Evolutionary conservation across 2,888 invertebrate genomes (phyloP), one percentile per base, ranked within the genome.

Genomic region (Pocota personata): DNA sequence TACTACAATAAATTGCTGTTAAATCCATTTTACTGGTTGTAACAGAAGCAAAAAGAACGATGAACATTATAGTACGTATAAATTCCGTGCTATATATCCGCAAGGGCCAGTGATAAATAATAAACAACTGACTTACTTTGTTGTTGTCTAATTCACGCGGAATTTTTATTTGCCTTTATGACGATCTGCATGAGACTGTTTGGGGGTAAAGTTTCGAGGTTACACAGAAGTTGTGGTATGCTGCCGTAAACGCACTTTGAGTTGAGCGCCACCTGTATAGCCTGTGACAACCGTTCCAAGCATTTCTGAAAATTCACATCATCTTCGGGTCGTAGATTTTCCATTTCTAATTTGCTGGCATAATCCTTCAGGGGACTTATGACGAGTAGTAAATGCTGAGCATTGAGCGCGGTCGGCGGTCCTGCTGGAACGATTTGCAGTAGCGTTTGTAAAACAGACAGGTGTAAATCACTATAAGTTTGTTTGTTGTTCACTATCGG

Each of bases 201-300:
- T 71, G 94, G 93, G 0, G 96, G 96, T 71, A 96, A 91, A 0
- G 94, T 93, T 87, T 94, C 94, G 16, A 96, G 89, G 2, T 94
- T 93, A 27, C 94, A 93, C 2, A 96, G 92, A 12, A 96, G 91
- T 88, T 95, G 95, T 79, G 95, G 95, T 88, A 96, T 94, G 91
- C 96, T 97, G 24, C 97, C 97, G 90, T 96, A 96, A 52, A 97
- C 95, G 91, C 96, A 96, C 82, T 96, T 95, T 27, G 95, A 95
- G 16, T 96, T 95, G 35, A 97, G 93, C 0, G 96, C 95, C 12
- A 97, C 95, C 91, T 97, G 97, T 0, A 97, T 94, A 0, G 97
- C 95, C 91, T 98, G 98, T 0, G 97, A 96, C 88, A 97, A 94
- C 89, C 97, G 94, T 91, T 97, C 97, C 80, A 97, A 92, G 72